Evolutionary conservation across 2,797 vertebrate species (phyloP).

Genomic region (Hyperoplus immaculatus): DNA sequence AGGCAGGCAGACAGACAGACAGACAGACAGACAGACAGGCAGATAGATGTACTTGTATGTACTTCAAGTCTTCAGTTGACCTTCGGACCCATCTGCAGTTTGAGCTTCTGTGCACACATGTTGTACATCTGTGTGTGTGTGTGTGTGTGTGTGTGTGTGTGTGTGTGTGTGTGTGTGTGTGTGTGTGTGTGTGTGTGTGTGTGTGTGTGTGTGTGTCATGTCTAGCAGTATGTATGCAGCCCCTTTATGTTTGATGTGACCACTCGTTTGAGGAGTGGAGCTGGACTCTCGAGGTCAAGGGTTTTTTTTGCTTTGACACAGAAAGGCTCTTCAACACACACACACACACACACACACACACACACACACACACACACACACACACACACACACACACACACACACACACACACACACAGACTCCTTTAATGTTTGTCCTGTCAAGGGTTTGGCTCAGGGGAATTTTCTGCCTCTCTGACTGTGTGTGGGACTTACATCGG

Average conservation of each 20-base stretch:
- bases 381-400: no score
- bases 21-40: no score
- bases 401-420: constrained; percentile 2
- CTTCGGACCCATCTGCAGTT: constrained; percentile 14
- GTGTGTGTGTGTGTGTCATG: constrained; percentile 42
- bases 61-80: background rate
- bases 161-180: constrained; percentile 10
- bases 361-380: no score
- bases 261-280: constrained; percentile 72
- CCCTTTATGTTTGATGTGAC: constrained; percentile 78
- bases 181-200: constrained; percentile 6
- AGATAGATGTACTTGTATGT: background rate
- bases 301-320: constrained; percentile 76
- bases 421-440: constrained; percentile 82
- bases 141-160: constrained; percentile 5
- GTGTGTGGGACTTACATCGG: constrained; percentile 42
- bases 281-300: constrained; percentile 78
- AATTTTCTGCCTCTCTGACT: constrained; percentile 62
- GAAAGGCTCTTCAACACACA: no score
- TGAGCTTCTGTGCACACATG: background rate
- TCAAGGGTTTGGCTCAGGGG: constrained; percentile 77
- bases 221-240: constrained; percentile 49
- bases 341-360: no score
- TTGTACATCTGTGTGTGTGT: background rate
- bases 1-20: no score